Conservation (phyloP, 2,888 invertebrate genomes). For the Lithophane socia region DNA sequence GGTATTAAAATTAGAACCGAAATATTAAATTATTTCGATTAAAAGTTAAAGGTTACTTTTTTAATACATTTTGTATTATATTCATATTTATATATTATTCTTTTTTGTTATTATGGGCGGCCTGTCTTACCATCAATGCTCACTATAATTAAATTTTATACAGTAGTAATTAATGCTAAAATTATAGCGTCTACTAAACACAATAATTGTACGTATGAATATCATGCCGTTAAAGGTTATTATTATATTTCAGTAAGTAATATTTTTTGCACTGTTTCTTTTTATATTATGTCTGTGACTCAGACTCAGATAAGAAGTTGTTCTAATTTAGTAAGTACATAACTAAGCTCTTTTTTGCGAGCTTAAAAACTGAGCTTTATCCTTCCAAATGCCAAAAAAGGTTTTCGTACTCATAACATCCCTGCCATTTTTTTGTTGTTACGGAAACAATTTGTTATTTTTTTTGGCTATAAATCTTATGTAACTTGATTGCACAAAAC, state of each 20-base stretch:
- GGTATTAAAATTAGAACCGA: slow-evolving; percentile 1
- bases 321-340: slow-evolving; percentile 20
- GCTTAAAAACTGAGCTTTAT: slow-evolving; percentile 7
- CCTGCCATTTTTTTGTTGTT: not conserved
- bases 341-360: slow-evolving; percentile 11
- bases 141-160: slow-evolving; percentile 33
- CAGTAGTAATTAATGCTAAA: slow-evolving; percentile 47
- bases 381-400: slow-evolving; percentile 7
- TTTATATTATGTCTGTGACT: slow-evolving; percentile 12
- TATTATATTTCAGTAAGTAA: not conserved
- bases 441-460: slow-evolving; percentile 6
- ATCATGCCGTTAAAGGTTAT: not conserved
- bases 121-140: slow-evolving; percentile 3
- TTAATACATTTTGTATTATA: not conserved
- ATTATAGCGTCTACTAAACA: slow-evolving; percentile 41
- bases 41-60: not conserved
- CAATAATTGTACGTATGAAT: slow-evolving; percentile 39
- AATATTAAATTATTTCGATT: not conserved
- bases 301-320: slow-evolving; percentile 2
- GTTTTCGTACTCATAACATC: not conserved
- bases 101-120: not conserved
- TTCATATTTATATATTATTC: too few species aligned
- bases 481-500: slow-evolving; percentile 28
- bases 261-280: slow-evolving; percentile 23
- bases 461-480: slow-evolving; percentile 25